Base-by-base conservation (phyloP, 2,888 invertebrate species). In the Piscicola geometra region DNA sequence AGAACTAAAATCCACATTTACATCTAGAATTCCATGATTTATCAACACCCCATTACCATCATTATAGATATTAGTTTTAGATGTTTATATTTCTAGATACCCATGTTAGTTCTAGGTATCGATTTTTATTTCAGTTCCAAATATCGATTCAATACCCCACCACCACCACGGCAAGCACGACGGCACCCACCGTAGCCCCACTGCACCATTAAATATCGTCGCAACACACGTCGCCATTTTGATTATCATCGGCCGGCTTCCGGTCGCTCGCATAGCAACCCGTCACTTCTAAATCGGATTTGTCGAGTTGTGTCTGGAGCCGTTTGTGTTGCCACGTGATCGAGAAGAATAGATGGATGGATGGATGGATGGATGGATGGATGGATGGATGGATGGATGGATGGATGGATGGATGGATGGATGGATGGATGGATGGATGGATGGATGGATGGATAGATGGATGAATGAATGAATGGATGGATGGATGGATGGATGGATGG, bases 271-370 rank as follows among this genome's bases (percentile, higher is more conserved):
- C 60, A 21, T 56, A 21, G 60, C 60, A 56, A 56, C 60, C 60
- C 60, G 60, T 56, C 60, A 56, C 60, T 56, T 18, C 60, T 56
- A 56, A 56, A 56, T 56, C 60, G 60, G 60, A 56, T 56, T 56
- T 56, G 60, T 56, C 60, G 60, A 56, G 60, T 56, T 56, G 21
- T 56, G 60, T 56, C 60, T 56, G n/a, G n/a, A 56, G 60, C 60
- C 60, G 21, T 25, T 3, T 56, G 60, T 56, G 60, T 18, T 56
- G 15, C 3, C 25, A 56, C 25, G 21, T 56, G 21, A 25, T 47
- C 12, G 50, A 47, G n/a, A n/a, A n/a, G n/a, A 21, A 21, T 15
- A 15, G 60, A 56, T 25, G 60, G 25, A 25, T 15, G n/a, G n/a
- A 56, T 56, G 60, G 25, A 25, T 56, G 21, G 5, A 21, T 15